Evolutionary conservation across 2,797 vertebrate species (phyloP), one percentile per base, ranked within the genome.

Genomic region (Gallinago solitaria): DNA sequence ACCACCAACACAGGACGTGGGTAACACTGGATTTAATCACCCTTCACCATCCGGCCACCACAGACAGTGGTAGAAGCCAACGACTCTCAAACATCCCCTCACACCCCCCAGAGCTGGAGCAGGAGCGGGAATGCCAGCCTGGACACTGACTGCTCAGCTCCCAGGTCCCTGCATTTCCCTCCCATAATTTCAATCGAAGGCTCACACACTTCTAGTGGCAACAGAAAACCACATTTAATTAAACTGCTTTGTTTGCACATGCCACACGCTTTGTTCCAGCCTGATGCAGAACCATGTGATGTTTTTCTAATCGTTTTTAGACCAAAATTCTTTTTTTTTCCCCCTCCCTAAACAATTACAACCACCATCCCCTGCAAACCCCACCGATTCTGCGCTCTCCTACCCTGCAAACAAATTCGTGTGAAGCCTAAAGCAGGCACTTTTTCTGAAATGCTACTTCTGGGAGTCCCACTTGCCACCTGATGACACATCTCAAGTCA

Each of bases 111-210:
- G 68, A 57, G 71, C 54, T 23, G 57, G 57, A 8, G 32, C 3
- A 43, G 11, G 16, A 10, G 30, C 2, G 47, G 78, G 9, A 37
- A 16, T 2, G 21, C 54, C 79, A 33, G 76, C 5, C 4, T 41
- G 68, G 68, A 6, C 5, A 10, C 61, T 2, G 45, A 11, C n/a
- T 65, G 43, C 16, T 0, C 3, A 1, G 2, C 37, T 41, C 70
- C 70, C 76, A 27, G 0, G 19, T 0, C 3, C 12, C 16, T 3
- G 33, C 4, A 4, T 35, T 53, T 41, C 35, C 77, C 83, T 59
- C 39, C 25, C 28, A 11, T 7, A 11, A 50, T 35, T 70, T 50
- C 83, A 33, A 2, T 18, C 30, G 5, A 15, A 51, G 67, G 68
- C 77, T 23, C 9, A 10, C 80, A 43, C 63, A 59, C 21, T 59